A percentile compares a stretch with the other conserved stretches of the same genome.
phyloP scores from a whole-genome alignment of 1,140 invertebrate genomes.

The Zaprionus ornatus region DNA sequence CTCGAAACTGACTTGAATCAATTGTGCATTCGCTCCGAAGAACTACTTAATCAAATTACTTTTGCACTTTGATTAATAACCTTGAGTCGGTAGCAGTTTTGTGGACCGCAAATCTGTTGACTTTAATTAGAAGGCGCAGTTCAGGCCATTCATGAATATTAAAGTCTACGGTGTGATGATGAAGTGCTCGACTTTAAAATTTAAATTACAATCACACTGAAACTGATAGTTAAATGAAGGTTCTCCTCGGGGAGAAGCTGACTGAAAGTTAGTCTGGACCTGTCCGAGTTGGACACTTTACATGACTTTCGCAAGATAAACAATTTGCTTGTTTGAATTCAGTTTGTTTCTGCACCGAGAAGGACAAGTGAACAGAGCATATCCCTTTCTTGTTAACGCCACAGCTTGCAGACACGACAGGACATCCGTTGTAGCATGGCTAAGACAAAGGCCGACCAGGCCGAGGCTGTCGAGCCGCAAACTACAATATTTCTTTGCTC shows the following conservation, averaged over 20 bases:
- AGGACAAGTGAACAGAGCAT: slow-evolving; percentile 14
- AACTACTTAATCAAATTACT: neutral
- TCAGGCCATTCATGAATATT: slow-evolving; percentile 34
- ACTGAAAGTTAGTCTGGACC: slow-evolving; percentile 24
- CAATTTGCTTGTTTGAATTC: slow-evolving; percentile 62
- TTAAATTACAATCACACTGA: slow-evolving; percentile 49
- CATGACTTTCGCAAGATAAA: slow-evolving; percentile 73
- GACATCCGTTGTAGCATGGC: slow-evolving; percentile 57
- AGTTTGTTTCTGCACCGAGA: slow-evolving; percentile 21
- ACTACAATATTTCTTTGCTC: neutral
- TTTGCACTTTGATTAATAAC: neutral
- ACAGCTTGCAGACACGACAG: slow-evolving; percentile 53
- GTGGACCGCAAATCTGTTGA: neutral
- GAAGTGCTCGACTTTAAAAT: slow-evolving; percentile 46
- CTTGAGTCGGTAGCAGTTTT: neutral
- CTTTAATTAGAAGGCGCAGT: slow-evolving; percentile 58
- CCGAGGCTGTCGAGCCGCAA: neutral
- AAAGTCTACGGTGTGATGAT: slow-evolving; percentile 14
- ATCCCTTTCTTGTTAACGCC: slow-evolving; percentile 65
- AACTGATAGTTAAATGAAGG: slow-evolving; percentile 40
- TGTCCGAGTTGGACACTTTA: slow-evolving; percentile 50
- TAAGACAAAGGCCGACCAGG: slow-evolving; percentile 43
- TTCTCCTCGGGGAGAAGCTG: slow-evolving; percentile 6
- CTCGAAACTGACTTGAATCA: neutral
- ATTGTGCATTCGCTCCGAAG: neutral